phyloP scores from a whole-genome alignment of 2,888 invertebrate species.

The Leucoma salicis region DNA sequence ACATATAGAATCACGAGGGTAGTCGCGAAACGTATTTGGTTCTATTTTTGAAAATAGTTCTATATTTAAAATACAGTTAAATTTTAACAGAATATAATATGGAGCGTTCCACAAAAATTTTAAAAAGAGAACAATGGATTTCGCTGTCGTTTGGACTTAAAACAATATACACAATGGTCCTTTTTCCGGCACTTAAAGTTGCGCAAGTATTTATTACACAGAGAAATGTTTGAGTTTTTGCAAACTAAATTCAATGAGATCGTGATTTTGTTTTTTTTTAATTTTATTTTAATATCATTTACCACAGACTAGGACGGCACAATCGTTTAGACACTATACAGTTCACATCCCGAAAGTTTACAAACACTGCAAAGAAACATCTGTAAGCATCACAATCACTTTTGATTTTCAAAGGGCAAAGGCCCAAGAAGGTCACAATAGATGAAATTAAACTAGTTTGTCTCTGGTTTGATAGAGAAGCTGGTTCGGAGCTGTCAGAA shows the following conservation, averaged over 20 bases:
- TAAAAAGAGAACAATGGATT: neutral
- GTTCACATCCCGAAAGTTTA: conserved; percentile 42
- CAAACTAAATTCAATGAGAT: neutral
- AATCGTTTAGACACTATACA: conserved; percentile 23
- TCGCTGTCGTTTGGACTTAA: neutral
- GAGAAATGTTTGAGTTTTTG: conserved; percentile 2
- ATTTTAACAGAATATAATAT: neutral
- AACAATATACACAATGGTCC: too few species aligned
- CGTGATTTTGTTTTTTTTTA: neutral
- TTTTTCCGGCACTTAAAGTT: conserved; percentile 10
- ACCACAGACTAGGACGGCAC: conserved; percentile 39
- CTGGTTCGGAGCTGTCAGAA: conserved; percentile 25
- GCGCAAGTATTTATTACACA: conserved; percentile 1
- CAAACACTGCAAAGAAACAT: conserved; percentile 28
- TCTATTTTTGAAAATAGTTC: neutral
- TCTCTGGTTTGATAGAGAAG: conserved; percentile 22
- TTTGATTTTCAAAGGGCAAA: conserved; percentile 21
- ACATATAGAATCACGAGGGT: conserved; percentile 42
- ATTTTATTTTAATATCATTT: conserved; percentile 5
- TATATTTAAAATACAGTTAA: neutral
- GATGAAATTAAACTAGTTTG: conserved; percentile 18
- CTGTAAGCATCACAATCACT: conserved; percentile 19
- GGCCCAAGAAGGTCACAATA: conserved; percentile 19
- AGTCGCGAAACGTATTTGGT: neutral
- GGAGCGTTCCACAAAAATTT: neutral